These are phyloP conservation scores for Agrotis exclamationis DNA, from an alignment of 2,888 invertebrate genomes.

Conservation along the genomic window DNA sequence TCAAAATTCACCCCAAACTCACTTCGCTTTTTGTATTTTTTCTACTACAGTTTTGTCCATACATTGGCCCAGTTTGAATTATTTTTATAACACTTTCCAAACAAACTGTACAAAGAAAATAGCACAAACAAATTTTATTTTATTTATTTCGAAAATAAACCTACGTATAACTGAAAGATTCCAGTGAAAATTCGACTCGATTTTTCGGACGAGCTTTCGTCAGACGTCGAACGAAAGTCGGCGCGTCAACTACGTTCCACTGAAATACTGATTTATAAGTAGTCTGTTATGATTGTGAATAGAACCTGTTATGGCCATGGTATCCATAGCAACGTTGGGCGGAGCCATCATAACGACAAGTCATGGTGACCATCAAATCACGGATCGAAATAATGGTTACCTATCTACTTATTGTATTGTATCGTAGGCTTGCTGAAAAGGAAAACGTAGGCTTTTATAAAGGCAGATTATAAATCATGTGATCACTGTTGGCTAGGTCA, in stretches of 20 bases:
- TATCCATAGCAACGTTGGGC: slow-evolving; percentile 81
- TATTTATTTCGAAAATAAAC: slow-evolving; percentile 21
- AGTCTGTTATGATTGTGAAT: slow-evolving; percentile 66
- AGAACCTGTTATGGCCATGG: slow-evolving; percentile 79
- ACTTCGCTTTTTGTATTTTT: slow-evolving; percentile 82
- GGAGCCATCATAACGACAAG: slow-evolving; percentile 64
- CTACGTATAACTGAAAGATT: neutral
- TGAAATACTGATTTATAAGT: slow-evolving; percentile 74
- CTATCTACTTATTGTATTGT: slow-evolving; percentile 33
- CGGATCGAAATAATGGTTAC: slow-evolving; percentile 47
- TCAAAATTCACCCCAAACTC: slow-evolving; percentile 70
- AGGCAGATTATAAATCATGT: neutral
- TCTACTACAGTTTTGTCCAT: slow-evolving; percentile 90
- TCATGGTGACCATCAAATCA: slow-evolving; percentile 73
- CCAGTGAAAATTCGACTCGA: slow-evolving; percentile 3
- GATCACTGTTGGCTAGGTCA: slow-evolving; percentile 37
- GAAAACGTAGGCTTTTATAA: neutral
- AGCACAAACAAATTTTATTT: slow-evolving; percentile 17
- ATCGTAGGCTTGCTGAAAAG: slow-evolving; percentile 15
- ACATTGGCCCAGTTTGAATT: slow-evolving; percentile 92
- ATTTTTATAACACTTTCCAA: slow-evolving; percentile 45
- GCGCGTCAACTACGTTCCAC: slow-evolving; percentile 42
- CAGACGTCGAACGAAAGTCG: slow-evolving; percentile 38
- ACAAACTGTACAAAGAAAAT: slow-evolving; percentile 11
- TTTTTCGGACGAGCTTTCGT: slow-evolving; percentile 35